Percentiles rank a stretch among this genome's conserved stretches.
These are phyloP conservation scores for Marcusenius ussheri DNA, from an alignment of 2,113 vertebrate genomes.

Conservation along the genomic window DNA sequence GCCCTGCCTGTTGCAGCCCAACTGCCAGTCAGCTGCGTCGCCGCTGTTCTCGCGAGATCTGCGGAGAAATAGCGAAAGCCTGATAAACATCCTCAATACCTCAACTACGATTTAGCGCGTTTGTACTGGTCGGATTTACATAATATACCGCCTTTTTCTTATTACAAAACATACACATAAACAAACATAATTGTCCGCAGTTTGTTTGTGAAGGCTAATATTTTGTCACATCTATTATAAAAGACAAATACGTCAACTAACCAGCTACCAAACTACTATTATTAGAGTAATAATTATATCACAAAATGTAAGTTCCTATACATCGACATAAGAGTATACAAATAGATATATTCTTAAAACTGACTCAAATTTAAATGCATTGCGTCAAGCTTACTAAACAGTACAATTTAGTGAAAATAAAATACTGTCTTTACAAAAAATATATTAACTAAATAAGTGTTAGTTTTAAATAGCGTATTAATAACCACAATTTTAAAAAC, in stretches of 20 bases:
- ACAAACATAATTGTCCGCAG: background rate
- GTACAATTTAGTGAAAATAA: background rate
- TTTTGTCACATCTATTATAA: background rate
- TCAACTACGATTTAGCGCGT: background rate
- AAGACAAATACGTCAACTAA: background rate
- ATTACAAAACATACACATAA: background rate
- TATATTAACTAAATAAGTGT: background rate
- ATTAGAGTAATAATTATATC: background rate
- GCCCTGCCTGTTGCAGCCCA: slow-evolving; percentile 77
- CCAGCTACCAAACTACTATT: background rate
- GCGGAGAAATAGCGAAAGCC: slow-evolving; percentile 31
- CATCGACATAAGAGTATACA: background rate
- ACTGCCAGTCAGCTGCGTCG: slow-evolving; percentile 62
- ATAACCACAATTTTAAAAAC: background rate
- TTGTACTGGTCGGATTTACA: background rate
- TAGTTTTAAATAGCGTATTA: background rate
- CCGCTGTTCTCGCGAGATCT: slow-evolving; percentile 82
- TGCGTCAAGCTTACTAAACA: background rate
- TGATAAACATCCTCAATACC: background rate
- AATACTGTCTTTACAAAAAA: background rate
- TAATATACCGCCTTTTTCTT: background rate
- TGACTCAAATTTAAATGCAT: background rate
- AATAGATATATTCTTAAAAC: background rate
- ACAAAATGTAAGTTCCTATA: background rate
- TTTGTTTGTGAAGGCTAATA: background rate